phyloP scores from a whole-genome alignment of 2,797 vertebrate species.

The Argyrosomus regius region DNA sequence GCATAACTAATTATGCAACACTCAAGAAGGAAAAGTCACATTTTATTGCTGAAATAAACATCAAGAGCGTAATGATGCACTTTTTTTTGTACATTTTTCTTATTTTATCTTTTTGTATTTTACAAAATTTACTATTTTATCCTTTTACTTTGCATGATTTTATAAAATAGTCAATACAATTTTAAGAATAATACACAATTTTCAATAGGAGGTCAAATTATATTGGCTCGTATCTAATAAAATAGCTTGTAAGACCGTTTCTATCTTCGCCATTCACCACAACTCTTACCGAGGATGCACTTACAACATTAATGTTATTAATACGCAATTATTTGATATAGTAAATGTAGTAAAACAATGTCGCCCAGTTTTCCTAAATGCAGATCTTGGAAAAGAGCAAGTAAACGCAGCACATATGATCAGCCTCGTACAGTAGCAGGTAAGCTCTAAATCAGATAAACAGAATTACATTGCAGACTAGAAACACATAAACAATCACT shows the following conservation, averaged over 20 bases:
- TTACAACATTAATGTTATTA: not conserved
- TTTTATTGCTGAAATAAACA: not conserved
- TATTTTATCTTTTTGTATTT: not conserved
- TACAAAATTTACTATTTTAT: not conserved
- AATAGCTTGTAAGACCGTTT: not conserved
- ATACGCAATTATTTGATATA: not conserved
- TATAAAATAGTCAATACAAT: not conserved
- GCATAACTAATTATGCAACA: constrained; percentile 2
- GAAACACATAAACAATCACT: not conserved
- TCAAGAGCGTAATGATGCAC: not conserved
- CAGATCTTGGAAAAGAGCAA: not conserved
- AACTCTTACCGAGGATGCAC: too few relatives aligned
- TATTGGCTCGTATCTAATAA: too few relatives aligned
- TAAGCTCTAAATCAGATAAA: not conserved
- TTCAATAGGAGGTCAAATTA: not conserved
- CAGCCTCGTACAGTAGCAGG: not conserved
- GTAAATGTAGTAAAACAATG: not conserved
- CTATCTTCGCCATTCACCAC: not conserved
- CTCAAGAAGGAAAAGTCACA: not conserved
- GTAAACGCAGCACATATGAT: not conserved
- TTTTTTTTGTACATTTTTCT: not conserved
- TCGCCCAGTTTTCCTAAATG: too few relatives aligned
- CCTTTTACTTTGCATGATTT: not conserved
- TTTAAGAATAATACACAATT: not conserved
- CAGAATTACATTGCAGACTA: not conserved